Evolutionary conservation across 2,113 vertebrate genomes (phyloP), one percentile per base, ranked within the genome.

Genomic region (Melanostigma gelatinosum): DNA sequence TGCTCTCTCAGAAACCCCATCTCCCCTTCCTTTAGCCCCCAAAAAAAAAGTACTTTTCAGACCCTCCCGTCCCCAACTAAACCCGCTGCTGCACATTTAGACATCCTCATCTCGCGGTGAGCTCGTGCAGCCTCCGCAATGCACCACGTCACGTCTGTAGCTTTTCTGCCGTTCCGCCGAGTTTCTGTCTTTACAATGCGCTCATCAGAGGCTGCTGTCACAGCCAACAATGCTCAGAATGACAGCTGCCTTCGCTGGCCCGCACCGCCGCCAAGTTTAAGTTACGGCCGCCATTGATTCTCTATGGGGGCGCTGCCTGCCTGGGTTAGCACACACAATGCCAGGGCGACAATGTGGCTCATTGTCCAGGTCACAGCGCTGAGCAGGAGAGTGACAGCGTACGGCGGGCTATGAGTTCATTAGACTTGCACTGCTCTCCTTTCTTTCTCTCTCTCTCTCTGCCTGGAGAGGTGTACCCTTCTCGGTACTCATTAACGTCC

Each of bases 301-400:
- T 85, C 90, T 22, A 27, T 44, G 74, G 83, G 85, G 85, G 83
- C 10, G 78, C 87, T 1, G 86, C 80, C 88, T 80, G 89, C 85
- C 85, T 61, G 87, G 77, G 88, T 77, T 84, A 80, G 85, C 77
- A 2, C 68, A 2, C 68, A 92, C 86, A 91, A 91, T 83, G 82
- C 46, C 44, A 1, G 42, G 40, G 36, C 78, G 64, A 89, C 90
- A 87, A 85, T 85, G 83, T 54, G 81, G 77, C 69, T 1, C 69
- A 90, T 92, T 89, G 89, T 93, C 48, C 84, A 12, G 86, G 88
- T 89, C 89, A 88, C 82, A 67, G 92, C 38, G 36, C 75, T 44
- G 90, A 85, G 83, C 89, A 87, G 84, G 83, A 88, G 92, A 92
- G 77, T 92, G 91, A 93, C 91, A 89, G 89, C 36, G 16, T 75